Conservation (phyloP, 2,113 vertebrate genomes). For the Ochotona curzoniae region DNA sequence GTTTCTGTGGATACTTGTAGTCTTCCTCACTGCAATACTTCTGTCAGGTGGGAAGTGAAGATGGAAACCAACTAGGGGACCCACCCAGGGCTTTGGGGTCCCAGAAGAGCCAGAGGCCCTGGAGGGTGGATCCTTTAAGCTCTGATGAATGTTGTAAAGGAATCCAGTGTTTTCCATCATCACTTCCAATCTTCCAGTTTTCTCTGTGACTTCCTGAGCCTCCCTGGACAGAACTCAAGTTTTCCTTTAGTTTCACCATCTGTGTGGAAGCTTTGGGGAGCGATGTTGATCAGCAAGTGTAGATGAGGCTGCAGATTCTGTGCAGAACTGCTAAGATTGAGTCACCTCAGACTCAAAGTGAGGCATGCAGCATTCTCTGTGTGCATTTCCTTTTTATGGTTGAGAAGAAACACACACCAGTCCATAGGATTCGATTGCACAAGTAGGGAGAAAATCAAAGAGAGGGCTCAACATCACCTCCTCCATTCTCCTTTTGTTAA, state of each 20-base stretch:
- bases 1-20: background rate
- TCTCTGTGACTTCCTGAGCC: background rate
- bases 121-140: background rate
- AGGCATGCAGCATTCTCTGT: background rate
- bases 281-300: background rate
- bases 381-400: background rate
- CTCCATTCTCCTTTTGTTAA: background rate
- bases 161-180: background rate
- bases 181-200: background rate
- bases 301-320: background rate
- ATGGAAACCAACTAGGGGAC: background rate
- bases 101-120: background rate
- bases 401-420: background rate
- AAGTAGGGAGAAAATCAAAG: background rate
- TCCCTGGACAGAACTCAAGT: background rate
- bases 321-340: background rate
- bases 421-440: background rate
- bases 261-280: background rate
- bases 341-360: background rate
- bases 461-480: background rate
- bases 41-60: background rate
- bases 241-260: background rate
- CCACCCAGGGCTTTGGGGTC: background rate
- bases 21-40: background rate
- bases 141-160: background rate